phyloP scores from a whole-genome alignment of 2,797 vertebrate species.

The Bradypus variegatus region DNA sequence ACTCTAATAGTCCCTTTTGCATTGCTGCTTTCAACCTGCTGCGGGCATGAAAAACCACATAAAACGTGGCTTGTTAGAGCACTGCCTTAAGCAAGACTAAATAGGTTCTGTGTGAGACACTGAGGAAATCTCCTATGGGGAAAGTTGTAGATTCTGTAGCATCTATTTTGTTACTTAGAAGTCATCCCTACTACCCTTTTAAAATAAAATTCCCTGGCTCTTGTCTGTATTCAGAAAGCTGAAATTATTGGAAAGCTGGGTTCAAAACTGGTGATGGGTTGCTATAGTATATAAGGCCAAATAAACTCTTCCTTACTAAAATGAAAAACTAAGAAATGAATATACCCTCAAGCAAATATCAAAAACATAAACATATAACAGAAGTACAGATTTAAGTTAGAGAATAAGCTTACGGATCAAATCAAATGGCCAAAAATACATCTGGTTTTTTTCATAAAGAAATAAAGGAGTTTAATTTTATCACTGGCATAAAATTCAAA shows the following conservation, averaged over 20 bases:
- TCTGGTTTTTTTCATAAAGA: neutral
- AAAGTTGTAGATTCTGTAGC: neutral
- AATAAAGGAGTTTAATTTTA: constrained; percentile 2
- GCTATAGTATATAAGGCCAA: neutral
- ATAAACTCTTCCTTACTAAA: neutral
- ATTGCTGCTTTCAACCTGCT: neutral
- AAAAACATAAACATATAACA: neutral
- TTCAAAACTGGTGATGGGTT: neutral
- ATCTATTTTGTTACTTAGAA: neutral
- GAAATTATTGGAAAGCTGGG: neutral
- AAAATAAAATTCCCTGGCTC: neutral
- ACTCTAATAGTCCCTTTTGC: neutral
- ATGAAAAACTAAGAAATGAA: neutral
- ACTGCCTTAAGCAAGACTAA: neutral
- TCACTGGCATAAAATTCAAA: neutral
- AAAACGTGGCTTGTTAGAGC: neutral
- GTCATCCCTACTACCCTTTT: neutral
- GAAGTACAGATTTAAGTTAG: neutral
- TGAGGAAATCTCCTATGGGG: neutral
- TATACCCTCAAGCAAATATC: neutral
- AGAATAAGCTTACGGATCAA: neutral
- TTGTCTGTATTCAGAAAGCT: neutral
- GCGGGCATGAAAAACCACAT: neutral
- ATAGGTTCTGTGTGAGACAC: neutral
- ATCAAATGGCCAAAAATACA: neutral